phyloP scores from a whole-genome alignment of 2,888 invertebrate genomes.

The Teleiodes luculella region DNA sequence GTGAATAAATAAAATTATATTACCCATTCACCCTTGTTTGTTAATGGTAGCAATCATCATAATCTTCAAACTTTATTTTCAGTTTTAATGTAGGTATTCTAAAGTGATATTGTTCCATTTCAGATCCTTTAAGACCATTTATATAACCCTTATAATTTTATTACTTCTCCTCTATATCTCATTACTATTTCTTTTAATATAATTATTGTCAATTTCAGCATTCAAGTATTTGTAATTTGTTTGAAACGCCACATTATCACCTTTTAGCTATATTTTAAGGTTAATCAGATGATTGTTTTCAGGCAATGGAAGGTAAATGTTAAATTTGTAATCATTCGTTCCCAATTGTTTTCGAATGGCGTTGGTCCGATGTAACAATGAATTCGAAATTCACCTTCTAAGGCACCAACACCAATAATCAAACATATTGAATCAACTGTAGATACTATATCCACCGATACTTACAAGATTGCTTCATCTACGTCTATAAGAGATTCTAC shows the following conservation, averaged over 20 bases:
- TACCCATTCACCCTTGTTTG: not conserved
- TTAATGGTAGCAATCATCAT: not conserved
- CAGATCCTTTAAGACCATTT: not conserved
- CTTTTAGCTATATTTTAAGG: not conserved
- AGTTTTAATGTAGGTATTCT: not conserved
- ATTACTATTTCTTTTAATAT: not conserved
- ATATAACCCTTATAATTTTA: not conserved
- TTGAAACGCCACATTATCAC: conserved; percentile 9
- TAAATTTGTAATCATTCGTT: not conserved
- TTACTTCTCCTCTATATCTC: too few species aligned
- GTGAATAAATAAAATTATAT: not conserved
- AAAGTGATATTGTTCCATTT: conserved; percentile 13
- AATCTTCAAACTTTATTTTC: conserved; percentile 1
- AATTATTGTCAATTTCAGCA: not conserved
- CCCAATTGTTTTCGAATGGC: not conserved
- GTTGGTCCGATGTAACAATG: not conserved
- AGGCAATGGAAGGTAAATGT: conserved; percentile 7
- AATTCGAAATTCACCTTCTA: not conserved
- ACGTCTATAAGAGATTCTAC: too few species aligned
- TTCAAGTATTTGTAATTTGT: not conserved
- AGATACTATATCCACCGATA: too few species aligned
- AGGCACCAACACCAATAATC: not conserved
- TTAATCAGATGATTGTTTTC: not conserved
- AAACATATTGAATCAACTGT: too few species aligned
- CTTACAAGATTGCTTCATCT: too few species aligned